phyloP scores from a whole-genome alignment of 2,888 invertebrate genomes.

The Eustalomyia histrio region DNA sequence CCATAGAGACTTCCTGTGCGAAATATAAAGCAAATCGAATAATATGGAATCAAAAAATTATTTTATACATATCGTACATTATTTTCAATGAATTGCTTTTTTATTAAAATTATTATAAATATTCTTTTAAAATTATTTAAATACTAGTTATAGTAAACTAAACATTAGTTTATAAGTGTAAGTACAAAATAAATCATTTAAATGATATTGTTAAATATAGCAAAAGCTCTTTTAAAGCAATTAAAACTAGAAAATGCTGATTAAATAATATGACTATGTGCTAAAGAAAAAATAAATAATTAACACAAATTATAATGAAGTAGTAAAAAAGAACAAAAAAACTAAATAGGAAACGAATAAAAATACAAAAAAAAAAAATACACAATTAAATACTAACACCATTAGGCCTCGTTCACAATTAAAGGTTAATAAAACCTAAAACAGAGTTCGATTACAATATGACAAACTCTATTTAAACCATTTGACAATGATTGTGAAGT shows the following conservation, averaged over 20 bases:
- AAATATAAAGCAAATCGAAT: too few species aligned
- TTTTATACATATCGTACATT: too few species aligned
- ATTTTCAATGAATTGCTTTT: too few species aligned
- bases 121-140: neutral
- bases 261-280: slow-evolving; percentile 29
- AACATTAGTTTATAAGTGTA: slow-evolving; percentile 13
- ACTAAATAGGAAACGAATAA: neutral
- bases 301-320: slow-evolving; percentile 18
- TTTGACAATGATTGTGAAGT: too few species aligned
- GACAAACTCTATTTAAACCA: too few species aligned
- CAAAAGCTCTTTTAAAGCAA: neutral
- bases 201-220: too few species aligned
- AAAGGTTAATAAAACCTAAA: neutral
- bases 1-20: too few species aligned
- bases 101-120: neutral
- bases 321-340: slow-evolving; percentile 2
- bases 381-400: slow-evolving; percentile 18
- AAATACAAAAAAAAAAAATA: neutral
- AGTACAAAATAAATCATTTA: slow-evolving; percentile 30
- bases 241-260: slow-evolving; percentile 40
- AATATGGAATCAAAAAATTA: too few species aligned
- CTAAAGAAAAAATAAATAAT: slow-evolving; percentile 25
- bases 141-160: neutral
- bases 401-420: neutral
- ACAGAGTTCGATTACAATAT: too few species aligned